phyloP scores from a whole-genome alignment of 2,113 vertebrate species.

The Psephotus haematonotus region DNA sequence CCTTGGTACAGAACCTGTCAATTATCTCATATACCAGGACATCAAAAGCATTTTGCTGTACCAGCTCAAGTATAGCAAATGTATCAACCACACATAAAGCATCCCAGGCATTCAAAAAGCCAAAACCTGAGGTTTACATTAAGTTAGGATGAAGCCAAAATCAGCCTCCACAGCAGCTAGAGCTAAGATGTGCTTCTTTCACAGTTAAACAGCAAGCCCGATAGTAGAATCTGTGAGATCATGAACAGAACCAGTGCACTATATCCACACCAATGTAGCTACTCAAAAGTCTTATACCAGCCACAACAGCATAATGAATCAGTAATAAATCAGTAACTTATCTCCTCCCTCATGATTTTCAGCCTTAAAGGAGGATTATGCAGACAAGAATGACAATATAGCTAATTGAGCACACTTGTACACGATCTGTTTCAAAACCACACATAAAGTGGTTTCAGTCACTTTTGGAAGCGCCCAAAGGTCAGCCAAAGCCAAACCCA shows the following conservation, averaged over 20 bases:
- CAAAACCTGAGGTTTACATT: neutral
- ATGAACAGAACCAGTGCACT: neutral
- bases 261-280: neutral
- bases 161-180: neutral
- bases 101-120: neutral
- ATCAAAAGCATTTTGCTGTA: neutral
- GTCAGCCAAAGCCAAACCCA: slow-evolving; percentile 31
- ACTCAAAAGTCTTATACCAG: neutral
- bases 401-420: neutral
- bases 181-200: neutral
- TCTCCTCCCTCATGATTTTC: neutral
- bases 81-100: neutral
- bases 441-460: neutral
- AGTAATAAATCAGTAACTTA: neutral
- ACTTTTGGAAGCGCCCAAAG: neutral
- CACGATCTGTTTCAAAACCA: neutral
- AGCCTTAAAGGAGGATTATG: neutral
- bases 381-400: neutral
- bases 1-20: neutral
- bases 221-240: neutral
- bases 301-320: neutral
- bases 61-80: neutral
- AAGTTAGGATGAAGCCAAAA: neutral
- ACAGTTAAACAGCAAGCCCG: neutral
- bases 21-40: neutral